A percentile compares a stretch with the other conserved stretches of the same genome.
Evolutionary conservation across 92 coral and sea anemone species (phyloP).

Genomic region (Chrysogorgia sp.): DNA sequence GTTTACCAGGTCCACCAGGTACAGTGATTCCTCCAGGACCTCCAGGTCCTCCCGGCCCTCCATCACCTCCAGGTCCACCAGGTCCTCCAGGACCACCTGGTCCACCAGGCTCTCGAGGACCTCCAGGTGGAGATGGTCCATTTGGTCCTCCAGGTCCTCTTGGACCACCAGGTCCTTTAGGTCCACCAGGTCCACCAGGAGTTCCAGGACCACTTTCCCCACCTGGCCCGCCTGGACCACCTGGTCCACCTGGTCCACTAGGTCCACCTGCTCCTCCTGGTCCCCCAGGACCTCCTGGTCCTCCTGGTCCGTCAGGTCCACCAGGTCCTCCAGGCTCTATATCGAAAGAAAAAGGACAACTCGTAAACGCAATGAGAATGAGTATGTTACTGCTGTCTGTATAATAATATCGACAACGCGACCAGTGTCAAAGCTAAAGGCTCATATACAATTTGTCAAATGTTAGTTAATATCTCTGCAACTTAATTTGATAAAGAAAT

Average conservation of each 20-base stretch:
- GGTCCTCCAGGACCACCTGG: constrained; percentile 74
- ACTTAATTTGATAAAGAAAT: no score
- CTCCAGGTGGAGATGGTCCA: no score
- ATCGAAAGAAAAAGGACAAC: constrained; percentile 87
- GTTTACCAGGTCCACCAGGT: constrained; percentile 72
- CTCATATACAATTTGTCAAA: no score
- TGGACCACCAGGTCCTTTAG: no score
- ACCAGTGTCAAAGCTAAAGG: no score
- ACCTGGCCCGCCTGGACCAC: constrained; percentile 81
- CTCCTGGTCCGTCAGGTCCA: constrained; percentile 72
- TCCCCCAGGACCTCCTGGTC: constrained; percentile 67
- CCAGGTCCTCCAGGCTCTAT: constrained; percentile 71
- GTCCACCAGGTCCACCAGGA: constrained; percentile 72
- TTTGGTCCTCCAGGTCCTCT: no score
- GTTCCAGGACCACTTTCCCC: constrained; percentile 76
- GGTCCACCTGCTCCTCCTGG: constrained; percentile 87
- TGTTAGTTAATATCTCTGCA: no score
- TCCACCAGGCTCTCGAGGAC: constrained; percentile 69
- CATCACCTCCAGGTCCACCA: constrained; percentile 62
- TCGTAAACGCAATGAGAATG: constrained; percentile 46
- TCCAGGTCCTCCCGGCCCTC: constrained; percentile 54
- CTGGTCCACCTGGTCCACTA: constrained; percentile 77
- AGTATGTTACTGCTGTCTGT: no score
- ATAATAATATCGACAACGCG: no score
- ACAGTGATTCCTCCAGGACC: constrained; percentile 66